phyloP scores from a whole-genome alignment of 2,888 invertebrate species.

The Arge pagana region DNA sequence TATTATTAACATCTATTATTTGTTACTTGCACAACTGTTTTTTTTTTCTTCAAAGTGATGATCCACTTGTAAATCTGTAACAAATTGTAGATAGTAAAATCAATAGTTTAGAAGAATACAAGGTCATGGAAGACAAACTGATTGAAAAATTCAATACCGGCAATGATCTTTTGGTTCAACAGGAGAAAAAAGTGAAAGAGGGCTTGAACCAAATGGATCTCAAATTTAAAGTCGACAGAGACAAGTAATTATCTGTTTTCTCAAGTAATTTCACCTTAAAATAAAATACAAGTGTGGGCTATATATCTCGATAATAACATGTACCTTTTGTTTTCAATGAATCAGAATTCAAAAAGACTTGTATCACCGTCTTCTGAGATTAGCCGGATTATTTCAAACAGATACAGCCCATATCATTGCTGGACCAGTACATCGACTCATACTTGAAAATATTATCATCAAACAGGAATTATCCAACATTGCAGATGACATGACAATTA shows the following conservation, averaged over 20 bases:
- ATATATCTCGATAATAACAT: background rate
- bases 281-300: background rate
- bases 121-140: slow-evolving; percentile 34
- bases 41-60: background rate
- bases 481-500: slow-evolving; percentile 23
- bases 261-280: background rate
- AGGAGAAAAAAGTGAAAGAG: slow-evolving; percentile 35
- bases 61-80: background rate
- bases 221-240: slow-evolving; percentile 42
- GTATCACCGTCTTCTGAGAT: slow-evolving; percentile 37
- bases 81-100: slow-evolving; percentile 43
- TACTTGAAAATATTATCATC: slow-evolving; percentile 46
- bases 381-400: slow-evolving; percentile 40
- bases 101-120: slow-evolving; percentile 47
- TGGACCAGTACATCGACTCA: slow-evolving; percentile 39
- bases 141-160: slow-evolving; percentile 35
- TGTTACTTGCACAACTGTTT: slow-evolving; percentile 3
- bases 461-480: slow-evolving; percentile 37
- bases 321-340: slow-evolving; percentile 2
- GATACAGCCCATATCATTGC: slow-evolving; percentile 36
- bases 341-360: slow-evolving; percentile 46
- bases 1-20: background rate
- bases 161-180: slow-evolving; percentile 30
- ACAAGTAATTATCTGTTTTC: slow-evolving; percentile 39
- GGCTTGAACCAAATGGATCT: slow-evolving; percentile 34